Evolutionary conservation across 2,797 vertebrate genomes (phyloP), one percentile per base, ranked within the genome.

Genomic region (Petrocephalus schoutedeni): DNA sequence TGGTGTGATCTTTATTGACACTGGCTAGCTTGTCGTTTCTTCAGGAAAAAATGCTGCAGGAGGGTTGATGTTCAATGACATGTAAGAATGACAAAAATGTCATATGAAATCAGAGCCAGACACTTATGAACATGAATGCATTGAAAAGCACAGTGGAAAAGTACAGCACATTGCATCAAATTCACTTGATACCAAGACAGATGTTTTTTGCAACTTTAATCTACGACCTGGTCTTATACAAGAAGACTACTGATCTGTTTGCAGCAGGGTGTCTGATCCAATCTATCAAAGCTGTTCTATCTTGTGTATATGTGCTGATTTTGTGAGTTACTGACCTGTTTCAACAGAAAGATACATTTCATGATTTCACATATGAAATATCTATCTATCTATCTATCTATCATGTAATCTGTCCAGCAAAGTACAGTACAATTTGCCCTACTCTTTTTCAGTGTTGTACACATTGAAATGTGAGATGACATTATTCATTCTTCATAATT

Each of bases 11-110:
- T 41, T 45, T 53, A 58, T 49, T 21, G 54, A 86, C 28, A 41
- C 6, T 61, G 56, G 36, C 85, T 53, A 23, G 88, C 88, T 49
- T 88, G 89, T 87, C 86, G 3, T 1, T 85, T 53, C 90, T 89
- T 91, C 91, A 36, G 51, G 16, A 21, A 28, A 45, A 45, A 21
- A 19, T 54, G 88, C 49, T n/a, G 8, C 5, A 59, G 80, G 67
- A 16, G 7, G 28, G 51, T 14, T 74, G 4, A 36, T 59, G 87
- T 21, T 49, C n/a, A 41, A 23, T 86, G 21, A 6, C 12, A n/a
- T 0, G 54, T 51, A 45, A 56, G 12, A 28, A 2, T 57, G 53
- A 10, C 54, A 41, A 59, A 86, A n/a, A 86, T 9, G 19, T 84
- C 82, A 5, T 8, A 59, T 41, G 56, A 86, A 61, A 58, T 58